These are phyloP conservation scores for Gymnoscelis rufifasciata DNA, from an alignment of 2,888 invertebrate genomes.

Conservation along the genomic window DNA sequence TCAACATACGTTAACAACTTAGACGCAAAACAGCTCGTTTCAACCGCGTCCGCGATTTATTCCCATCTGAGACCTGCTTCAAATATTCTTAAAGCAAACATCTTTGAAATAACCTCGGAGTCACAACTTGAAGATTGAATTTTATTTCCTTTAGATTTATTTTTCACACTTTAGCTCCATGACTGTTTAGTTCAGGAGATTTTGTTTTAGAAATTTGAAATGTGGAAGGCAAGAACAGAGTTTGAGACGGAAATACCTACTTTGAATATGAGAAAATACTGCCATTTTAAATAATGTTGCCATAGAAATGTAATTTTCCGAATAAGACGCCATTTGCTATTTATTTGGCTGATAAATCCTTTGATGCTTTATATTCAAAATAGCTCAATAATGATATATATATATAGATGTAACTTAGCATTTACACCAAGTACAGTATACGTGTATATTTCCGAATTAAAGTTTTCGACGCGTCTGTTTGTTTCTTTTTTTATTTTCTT, in stretches of 20 bases:
- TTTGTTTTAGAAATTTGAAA: slow-evolving; percentile 7
- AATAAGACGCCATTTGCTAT: too few relatives aligned
- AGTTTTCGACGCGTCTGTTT: too few relatives aligned
- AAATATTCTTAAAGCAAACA: slow-evolving; percentile 15
- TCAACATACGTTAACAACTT: not conserved
- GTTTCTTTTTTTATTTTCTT: too few relatives aligned
- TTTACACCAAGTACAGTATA: too few relatives aligned
- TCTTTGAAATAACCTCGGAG: slow-evolving; percentile 10
- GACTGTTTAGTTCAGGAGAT: slow-evolving; percentile 5
- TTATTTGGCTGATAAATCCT: too few relatives aligned
- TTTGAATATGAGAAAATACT: too few relatives aligned
- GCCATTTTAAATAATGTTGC: too few relatives aligned
- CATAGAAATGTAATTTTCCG: too few relatives aligned
- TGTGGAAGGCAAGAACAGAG: not conserved
- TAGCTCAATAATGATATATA: too few relatives aligned
- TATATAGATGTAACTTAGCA: too few relatives aligned
- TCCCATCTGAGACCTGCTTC: slow-evolving; percentile 5
- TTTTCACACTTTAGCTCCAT: slow-evolving; percentile 17
- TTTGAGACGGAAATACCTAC: not conserved
- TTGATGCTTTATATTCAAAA: too few relatives aligned
- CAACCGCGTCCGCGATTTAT: slow-evolving; percentile 5
- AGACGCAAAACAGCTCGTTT: slow-evolving; percentile 8
- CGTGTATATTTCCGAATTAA: too few relatives aligned
- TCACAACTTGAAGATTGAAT: slow-evolving; percentile 21
- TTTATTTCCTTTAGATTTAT: slow-evolving; percentile 26